Evolutionary conservation across 2,888 invertebrate genomes (phyloP).

Genomic region (Cephalotes varians): DNA sequence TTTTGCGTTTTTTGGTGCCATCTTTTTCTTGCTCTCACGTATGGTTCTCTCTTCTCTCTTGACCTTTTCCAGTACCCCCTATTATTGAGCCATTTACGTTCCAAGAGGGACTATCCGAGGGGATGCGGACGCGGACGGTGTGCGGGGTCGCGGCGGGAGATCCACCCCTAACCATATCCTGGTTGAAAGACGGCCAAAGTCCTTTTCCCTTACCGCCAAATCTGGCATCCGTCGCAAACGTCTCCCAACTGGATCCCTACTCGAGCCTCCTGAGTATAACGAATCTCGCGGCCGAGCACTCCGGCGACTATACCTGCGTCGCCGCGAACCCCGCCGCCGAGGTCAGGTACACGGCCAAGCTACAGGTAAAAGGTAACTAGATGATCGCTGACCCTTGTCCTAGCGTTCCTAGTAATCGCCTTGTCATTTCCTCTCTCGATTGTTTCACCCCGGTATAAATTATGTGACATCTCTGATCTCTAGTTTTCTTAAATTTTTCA

Average conservation of each 20-base stretch:
- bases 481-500: background rate
- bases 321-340: conserved; percentile 93
- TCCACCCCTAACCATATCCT: conserved; percentile 92
- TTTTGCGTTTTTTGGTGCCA: conserved; percentile 85
- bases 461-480: background rate
- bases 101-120: conserved; percentile 93
- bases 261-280: conserved; percentile 92
- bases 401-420: conserved; percentile 54
- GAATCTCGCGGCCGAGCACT: conserved; percentile 91
- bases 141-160: conserved; percentile 94
- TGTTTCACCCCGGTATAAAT: conserved; percentile 54
- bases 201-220: conserved; percentile 88
- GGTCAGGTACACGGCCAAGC: conserved; percentile 92
- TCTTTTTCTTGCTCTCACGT: conserved; percentile 88
- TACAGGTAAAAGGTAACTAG: conserved; percentile 93
- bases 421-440: conserved; percentile 24
- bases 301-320: conserved; percentile 92
- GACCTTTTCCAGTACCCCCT: conserved; percentile 91
- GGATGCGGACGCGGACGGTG: conserved; percentile 93
- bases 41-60: conserved; percentile 87
- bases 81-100: conserved; percentile 95
- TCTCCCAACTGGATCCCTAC: conserved; percentile 91
- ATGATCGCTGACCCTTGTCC: conserved; percentile 81
- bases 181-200: conserved; percentile 92
- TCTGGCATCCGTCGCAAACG: conserved; percentile 89